Base-by-base conservation (phyloP, 2,113 vertebrate species). In the Calidris pugnax region DNA sequence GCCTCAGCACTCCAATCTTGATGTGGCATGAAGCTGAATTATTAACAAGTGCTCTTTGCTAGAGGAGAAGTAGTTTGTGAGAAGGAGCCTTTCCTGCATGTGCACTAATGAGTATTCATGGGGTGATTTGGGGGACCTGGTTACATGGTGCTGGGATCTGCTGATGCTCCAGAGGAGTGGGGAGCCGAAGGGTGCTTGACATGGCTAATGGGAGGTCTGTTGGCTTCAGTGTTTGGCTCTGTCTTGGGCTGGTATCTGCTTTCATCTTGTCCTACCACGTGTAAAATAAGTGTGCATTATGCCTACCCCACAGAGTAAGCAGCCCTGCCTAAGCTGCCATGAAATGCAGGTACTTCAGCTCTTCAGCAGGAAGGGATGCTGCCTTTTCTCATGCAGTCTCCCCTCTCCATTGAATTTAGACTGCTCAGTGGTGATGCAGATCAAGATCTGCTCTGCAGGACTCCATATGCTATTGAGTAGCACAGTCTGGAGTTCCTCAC, bases 11-110 rank as follows among this genome's bases (percentile, higher is more conserved):
- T 84, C 67, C 72, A 96, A 75, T 86, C 85, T 85, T 93, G 90
- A 90, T 63, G 79, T 95, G 88, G 75, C 75, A 92, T 51, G 72
- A 95, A 93, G 75, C 82, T 95, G 92, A 94, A 96, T 96, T 97
- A 96, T 96, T 93, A 96, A 96, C 87, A 95, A 94, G 75, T 83
- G 72, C 50, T 94, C 68, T 74, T 87, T 94, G 87, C 67, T 48
- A 85, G 47, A 41, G 67, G 32, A 95, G 71, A 72, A 94, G 68
- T 30, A 83, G 84, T 73, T 95, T 56, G 43, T 64, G 81, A 78
- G 37, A 67, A 91, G 50, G 72, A 96, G 50, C 72, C 43, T 47
- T 80, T 94, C 43, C 79, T 69, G 41, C 32, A 5, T 77, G 27
- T 18, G 12, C 5, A 10, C 43, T 87, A 41, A 94, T 95, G 45